phyloP scores from a whole-genome alignment of 2,888 invertebrate species.

The Megamerina dolium region DNA sequence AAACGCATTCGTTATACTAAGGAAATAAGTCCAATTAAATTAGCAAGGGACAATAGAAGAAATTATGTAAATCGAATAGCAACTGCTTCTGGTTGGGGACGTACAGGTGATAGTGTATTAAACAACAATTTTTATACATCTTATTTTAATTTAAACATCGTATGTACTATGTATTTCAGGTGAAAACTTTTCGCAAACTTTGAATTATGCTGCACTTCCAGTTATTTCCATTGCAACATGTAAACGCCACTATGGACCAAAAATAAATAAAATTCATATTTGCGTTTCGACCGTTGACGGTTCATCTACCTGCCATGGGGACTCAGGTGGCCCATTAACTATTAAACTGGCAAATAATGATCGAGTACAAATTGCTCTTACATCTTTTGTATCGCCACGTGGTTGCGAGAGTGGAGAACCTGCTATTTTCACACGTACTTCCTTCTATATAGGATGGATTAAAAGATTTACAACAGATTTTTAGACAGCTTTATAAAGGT shows the following conservation, averaged over 20 bases:
- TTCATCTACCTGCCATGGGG: constrained; percentile 35
- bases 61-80: too few relatives aligned
- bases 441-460: constrained; percentile 35
- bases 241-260: constrained; percentile 23
- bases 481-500: too few relatives aligned
- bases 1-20: not conserved
- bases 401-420: constrained; percentile 28
- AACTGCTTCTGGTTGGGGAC: constrained; percentile 36
- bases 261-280: constrained; percentile 21
- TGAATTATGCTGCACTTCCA: constrained; percentile 36
- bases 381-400: too few relatives aligned
- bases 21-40: not conserved
- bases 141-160: too few relatives aligned
- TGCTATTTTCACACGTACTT: constrained; percentile 29
- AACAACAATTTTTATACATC: too few relatives aligned
- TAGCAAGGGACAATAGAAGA: constrained; percentile 24
- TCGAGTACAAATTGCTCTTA: constrained; percentile 29
- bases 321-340: constrained; percentile 41
- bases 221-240: constrained; percentile 40
- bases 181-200: constrained; percentile 34
- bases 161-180: too few relatives aligned
- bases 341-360: constrained; percentile 7
- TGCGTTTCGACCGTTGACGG: constrained; percentile 31
- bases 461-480: too few relatives aligned
- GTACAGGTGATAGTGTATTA: constrained; percentile 27